A percentile compares a stretch with the other conserved stretches of the same genome.
These are phyloP conservation scores for Miltochrista miniata DNA, from an alignment of 2,888 invertebrate genomes.

Conservation along the genomic window DNA sequence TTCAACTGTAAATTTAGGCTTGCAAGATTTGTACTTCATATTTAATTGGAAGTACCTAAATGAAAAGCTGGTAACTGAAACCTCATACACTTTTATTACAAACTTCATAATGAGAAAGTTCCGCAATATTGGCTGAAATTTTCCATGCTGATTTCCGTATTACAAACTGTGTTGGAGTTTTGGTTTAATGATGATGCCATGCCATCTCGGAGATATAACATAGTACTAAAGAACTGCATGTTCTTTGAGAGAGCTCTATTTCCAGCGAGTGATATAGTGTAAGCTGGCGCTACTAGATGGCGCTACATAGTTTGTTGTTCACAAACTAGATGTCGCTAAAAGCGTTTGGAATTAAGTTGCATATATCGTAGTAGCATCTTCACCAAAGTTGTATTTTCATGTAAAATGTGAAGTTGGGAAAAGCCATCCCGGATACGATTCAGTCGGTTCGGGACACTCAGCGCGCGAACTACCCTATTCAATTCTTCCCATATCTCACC, in stretches of 20 bases:
- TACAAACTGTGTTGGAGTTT: too few relatives aligned
- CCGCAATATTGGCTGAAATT: too few relatives aligned
- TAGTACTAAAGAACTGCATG: too few relatives aligned
- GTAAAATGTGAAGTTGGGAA: conserved; percentile 65
- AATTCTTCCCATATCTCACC: conserved; percentile 18
- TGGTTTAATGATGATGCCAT: too few relatives aligned
- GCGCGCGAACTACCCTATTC: conserved; percentile 55
- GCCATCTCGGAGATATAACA: too few relatives aligned
- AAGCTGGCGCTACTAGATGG: conserved; percentile 27
- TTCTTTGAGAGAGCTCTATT: background rate
- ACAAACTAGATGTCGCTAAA: conserved; percentile 26
- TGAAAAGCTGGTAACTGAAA: too few relatives aligned
- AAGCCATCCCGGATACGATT: conserved; percentile 68
- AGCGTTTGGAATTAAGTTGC: conserved; percentile 8
- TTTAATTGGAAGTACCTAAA: too few relatives aligned
- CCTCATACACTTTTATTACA: too few relatives aligned
- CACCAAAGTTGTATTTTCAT: conserved; percentile 41
- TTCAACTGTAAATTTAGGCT: too few relatives aligned
- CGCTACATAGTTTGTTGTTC: conserved; percentile 7
- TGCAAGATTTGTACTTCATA: too few relatives aligned
- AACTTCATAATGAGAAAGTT: too few relatives aligned
- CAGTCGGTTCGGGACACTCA: conserved; percentile 74
- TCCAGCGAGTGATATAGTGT: conserved; percentile 6
- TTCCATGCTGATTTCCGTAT: too few relatives aligned
- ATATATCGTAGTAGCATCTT: conserved; percentile 32